Evolutionary conservation across 2,113 vertebrate species (phyloP).

Genomic region (Chitala chitala): DNA sequence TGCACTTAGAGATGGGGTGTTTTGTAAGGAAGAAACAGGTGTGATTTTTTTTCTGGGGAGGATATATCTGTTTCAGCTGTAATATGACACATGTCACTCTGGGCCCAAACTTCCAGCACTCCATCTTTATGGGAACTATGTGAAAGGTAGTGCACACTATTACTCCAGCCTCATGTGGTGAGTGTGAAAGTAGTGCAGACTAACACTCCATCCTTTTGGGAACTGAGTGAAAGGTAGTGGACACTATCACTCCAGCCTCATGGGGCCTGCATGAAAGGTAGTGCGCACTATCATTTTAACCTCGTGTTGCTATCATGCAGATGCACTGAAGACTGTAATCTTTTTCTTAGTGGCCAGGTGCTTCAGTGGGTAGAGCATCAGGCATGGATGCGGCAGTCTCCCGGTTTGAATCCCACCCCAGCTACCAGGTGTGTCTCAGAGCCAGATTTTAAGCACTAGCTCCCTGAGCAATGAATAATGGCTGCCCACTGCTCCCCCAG

Average conservation of each 20-base stretch:
- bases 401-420: no score
- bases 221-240: constrained; percentile 49
- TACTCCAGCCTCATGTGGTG: constrained; percentile 37
- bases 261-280: constrained; percentile 40
- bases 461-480: no score
- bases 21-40: neutral
- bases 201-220: constrained; percentile 33
- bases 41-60: no score
- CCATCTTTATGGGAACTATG: no score
- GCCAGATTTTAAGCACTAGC: no score
- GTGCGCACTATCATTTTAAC: constrained; percentile 36
- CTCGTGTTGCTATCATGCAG: constrained; percentile 34
- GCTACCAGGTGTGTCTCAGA: no score
- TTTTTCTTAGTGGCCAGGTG: neutral
- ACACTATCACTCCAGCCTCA: constrained; percentile 33
- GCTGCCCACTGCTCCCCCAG: no score
- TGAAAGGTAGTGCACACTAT: constrained; percentile 46
- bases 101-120: no score
- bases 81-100: neutral
- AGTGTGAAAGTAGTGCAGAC: constrained; percentile 38
- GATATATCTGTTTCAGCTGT: neutral
- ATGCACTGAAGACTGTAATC: constrained; percentile 39
- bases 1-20: neutral
- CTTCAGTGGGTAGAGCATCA: no score
- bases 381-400: no score